These are phyloP conservation scores for Augochlorella aurata DNA, from an alignment of 2,888 invertebrate species.

Conservation along the genomic window DNA sequence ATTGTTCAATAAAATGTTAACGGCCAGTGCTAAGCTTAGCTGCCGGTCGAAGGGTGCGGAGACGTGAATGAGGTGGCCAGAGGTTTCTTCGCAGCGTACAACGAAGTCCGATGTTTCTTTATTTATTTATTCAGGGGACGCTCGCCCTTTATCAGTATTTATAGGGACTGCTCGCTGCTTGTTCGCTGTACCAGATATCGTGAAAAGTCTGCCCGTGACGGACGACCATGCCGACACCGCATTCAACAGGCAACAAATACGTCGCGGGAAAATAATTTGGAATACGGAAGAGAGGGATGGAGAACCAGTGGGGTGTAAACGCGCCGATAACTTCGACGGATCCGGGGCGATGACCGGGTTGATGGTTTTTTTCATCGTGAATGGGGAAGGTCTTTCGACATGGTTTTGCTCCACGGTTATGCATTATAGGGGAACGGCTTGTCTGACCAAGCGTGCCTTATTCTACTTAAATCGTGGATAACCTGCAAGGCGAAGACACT, in stretches of 20 bases:
- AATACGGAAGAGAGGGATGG: neutral
- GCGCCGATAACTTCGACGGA: slow-evolving; percentile 25
- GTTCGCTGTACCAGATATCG: neutral
- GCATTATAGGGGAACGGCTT: neutral
- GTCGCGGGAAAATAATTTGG: slow-evolving; percentile 30
- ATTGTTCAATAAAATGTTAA: too few relatives aligned
- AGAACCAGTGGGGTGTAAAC: slow-evolving; percentile 23
- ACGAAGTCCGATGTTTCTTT: neutral
- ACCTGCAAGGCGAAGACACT: neutral
- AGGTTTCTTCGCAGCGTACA: neutral
- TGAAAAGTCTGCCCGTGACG: too few relatives aligned
- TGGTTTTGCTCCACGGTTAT: neutral
- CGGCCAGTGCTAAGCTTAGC: neutral
- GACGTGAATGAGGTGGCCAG: neutral
- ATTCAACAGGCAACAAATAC: slow-evolving; percentile 9
- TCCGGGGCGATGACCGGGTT: neutral
- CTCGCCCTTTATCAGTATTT: neutral
- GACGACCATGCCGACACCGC: slow-evolving; percentile 1
- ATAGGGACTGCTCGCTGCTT: neutral
- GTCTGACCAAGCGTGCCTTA: neutral
- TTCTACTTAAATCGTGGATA: neutral
- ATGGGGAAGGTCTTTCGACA: neutral
- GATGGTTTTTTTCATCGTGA: neutral
- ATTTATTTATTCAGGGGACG: neutral
- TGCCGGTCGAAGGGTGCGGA: neutral